Evolutionary conservation across 1,140 invertebrate species (phyloP).

Genomic region (Cryptotermes secundus): DNA sequence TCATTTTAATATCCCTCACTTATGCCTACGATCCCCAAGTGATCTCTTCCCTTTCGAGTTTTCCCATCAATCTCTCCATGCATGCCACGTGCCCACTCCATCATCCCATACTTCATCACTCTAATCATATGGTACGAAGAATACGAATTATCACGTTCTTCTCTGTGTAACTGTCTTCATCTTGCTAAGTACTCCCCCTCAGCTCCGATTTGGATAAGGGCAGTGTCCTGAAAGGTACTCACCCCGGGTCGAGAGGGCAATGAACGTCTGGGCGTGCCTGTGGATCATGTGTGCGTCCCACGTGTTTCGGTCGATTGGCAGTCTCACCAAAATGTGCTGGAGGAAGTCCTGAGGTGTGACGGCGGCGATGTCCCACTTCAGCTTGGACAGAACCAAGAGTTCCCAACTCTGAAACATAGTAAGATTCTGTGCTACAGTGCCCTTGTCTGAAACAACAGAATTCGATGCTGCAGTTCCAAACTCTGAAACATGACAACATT

Average conservation of each 20-base stretch:
- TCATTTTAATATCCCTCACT: no score
- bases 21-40: no score
- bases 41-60: no score
- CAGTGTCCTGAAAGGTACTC: slow-evolving; percentile 41
- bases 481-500: no score
- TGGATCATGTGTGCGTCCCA: slow-evolving; percentile 63
- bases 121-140: no score
- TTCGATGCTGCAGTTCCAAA: background rate
- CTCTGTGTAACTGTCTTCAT: background rate
- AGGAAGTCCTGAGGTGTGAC: slow-evolving; percentile 81
- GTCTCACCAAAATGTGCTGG: slow-evolving; percentile 65
- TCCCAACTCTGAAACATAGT: slow-evolving; percentile 74
- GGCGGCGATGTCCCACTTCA: slow-evolving; percentile 81
- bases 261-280: slow-evolving; percentile 77
- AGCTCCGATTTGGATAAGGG: slow-evolving; percentile 11
- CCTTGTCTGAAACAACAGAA: background rate
- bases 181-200: slow-evolving; percentile 24
- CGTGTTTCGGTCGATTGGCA: slow-evolving; percentile 54
- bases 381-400: slow-evolving; percentile 69
- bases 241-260: slow-evolving; percentile 77
- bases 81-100: no score
- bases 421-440: background rate
- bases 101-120: no score
- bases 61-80: no score
- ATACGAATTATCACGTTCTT: no score